phyloP scores from a whole-genome alignment of 2,888 invertebrate species.

The Euplagia quadripunctaria region DNA sequence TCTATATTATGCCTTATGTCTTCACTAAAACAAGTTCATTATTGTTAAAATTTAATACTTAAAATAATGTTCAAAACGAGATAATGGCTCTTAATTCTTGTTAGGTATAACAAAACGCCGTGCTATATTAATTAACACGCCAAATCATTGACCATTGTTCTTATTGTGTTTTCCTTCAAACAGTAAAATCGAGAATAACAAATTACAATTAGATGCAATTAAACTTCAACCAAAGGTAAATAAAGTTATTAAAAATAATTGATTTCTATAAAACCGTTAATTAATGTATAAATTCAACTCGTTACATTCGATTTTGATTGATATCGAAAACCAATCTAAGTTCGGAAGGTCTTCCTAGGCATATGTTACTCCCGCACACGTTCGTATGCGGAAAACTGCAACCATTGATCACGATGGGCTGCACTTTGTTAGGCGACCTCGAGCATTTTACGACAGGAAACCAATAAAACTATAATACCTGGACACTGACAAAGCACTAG shows the following conservation, averaged over 20 bases:
- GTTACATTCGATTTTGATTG: slow-evolving; percentile 20
- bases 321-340: slow-evolving; percentile 39
- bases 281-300: slow-evolving; percentile 13
- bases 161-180: background rate
- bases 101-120: slow-evolving; percentile 1
- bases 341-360: slow-evolving; percentile 34
- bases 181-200: background rate
- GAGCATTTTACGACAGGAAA: slow-evolving; percentile 82
- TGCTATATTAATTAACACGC: background rate
- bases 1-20: background rate
- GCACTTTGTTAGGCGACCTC: slow-evolving; percentile 77
- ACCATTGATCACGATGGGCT: slow-evolving; percentile 65
- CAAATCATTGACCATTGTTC: background rate
- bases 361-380: slow-evolving; percentile 48
- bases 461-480: slow-evolving; percentile 81
- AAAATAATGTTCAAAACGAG: background rate
- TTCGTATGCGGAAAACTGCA: slow-evolving; percentile 72
- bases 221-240: slow-evolving; percentile 9
- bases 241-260: slow-evolving; percentile 18
- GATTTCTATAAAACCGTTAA: slow-evolving; percentile 1
- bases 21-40: background rate
- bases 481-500: slow-evolving; percentile 74
- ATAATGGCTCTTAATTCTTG: background rate
- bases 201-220: background rate
- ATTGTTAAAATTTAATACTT: background rate